Evolutionary conservation across 2,888 invertebrate genomes (phyloP).

Genomic region (Eupithecia vulgata): DNA sequence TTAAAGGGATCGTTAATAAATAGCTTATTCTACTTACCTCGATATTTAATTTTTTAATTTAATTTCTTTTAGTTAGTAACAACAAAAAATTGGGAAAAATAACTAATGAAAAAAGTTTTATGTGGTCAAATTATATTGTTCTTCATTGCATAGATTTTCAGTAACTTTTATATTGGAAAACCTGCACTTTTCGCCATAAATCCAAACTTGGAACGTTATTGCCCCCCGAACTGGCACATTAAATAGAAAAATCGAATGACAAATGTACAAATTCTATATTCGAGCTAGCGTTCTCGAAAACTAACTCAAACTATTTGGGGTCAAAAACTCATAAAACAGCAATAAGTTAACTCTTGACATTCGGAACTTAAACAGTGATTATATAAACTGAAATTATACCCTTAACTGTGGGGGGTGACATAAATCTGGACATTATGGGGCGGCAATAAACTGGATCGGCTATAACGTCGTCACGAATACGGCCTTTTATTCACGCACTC

Average conservation of each 20-base stretch:
- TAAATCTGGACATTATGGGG: constrained; percentile 46
- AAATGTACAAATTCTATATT: constrained; percentile 11
- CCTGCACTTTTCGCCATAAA: constrained; percentile 7
- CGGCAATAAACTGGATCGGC: constrained; percentile 41
- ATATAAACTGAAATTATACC: constrained; percentile 44
- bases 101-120: background rate
- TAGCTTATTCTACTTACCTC: background rate
- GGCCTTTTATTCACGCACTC: constrained; percentile 41
- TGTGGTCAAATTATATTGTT: background rate
- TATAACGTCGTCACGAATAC: constrained; percentile 43
- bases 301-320: constrained; percentile 34
- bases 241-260: constrained; percentile 17
- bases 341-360: constrained; percentile 34
- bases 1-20: background rate
- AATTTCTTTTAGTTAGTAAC: background rate
- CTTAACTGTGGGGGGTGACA: constrained; percentile 38
- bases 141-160: background rate
- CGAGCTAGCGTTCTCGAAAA: constrained; percentile 1
- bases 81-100: background rate
- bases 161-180: background rate
- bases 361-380: constrained; percentile 43
- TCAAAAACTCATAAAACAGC: constrained; percentile 37
- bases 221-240: constrained; percentile 7
- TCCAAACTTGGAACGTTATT: constrained; percentile 3
- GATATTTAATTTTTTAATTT: background rate